Conservation (phyloP, 2,888 invertebrate genomes). For the Frankliniella intonsa region DNA sequence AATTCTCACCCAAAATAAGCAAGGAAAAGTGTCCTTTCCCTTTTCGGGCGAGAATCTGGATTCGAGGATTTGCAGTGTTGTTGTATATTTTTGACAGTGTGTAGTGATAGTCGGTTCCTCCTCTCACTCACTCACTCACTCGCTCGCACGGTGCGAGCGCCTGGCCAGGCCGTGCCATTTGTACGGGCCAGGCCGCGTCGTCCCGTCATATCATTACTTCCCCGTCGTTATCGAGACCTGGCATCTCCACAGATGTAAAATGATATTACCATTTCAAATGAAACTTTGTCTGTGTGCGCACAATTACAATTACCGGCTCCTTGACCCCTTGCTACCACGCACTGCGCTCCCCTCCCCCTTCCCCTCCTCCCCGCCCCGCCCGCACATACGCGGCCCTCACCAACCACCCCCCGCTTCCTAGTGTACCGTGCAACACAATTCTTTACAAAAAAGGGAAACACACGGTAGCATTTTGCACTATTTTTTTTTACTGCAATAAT, state of each 20-base stretch:
- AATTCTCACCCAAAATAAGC: too few relatives aligned
- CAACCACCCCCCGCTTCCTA: too few relatives aligned
- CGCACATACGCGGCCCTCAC: background rate
- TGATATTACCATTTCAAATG: conserved; percentile 27
- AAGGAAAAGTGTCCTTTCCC: too few relatives aligned
- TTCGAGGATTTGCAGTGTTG: too few relatives aligned
- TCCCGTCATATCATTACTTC: background rate
- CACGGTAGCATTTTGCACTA: too few relatives aligned
- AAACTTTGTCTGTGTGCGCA: conserved; percentile 19
- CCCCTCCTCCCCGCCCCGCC: background rate
- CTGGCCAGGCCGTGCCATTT: background rate
- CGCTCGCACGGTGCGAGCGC: background rate
- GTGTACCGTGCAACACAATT: too few relatives aligned
- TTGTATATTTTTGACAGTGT: too few relatives aligned
- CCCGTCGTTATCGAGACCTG: background rate
- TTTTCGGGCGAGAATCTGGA: too few relatives aligned
- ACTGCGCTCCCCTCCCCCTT: background rate
- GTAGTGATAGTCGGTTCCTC: background rate
- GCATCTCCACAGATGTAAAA: conserved; percentile 20
- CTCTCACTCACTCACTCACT: background rate
- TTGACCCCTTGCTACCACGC: background rate
- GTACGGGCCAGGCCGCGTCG: background rate
- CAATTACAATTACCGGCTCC: conserved; percentile 21
- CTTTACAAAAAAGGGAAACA: too few relatives aligned
- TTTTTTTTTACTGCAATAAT: too few relatives aligned